These are phyloP conservation scores for Pissodes strobi DNA, from an alignment of 1,140 invertebrate genomes.

Conservation along the genomic window DNA sequence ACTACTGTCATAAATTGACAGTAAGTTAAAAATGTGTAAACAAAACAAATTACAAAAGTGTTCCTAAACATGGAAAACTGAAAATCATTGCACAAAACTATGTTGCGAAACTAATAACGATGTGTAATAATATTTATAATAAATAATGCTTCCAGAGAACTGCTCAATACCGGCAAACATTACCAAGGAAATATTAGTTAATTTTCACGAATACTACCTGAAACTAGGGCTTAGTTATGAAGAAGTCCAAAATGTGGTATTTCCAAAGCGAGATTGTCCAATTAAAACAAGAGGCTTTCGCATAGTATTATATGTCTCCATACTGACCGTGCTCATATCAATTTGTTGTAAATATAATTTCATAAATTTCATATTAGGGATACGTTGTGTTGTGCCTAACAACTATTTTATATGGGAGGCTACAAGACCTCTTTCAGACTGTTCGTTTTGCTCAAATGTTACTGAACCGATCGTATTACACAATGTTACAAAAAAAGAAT, in stretches of 20 bases:
- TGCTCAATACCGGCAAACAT: conserved; percentile 13
- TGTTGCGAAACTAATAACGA: neutral
- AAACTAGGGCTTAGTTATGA: neutral
- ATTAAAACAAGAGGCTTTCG: neutral
- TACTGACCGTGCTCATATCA: conserved; percentile 9
- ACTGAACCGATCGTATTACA: conserved; percentile 62
- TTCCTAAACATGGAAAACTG: neutral
- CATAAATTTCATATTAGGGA: conserved; percentile 49
- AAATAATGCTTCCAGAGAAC: neutral
- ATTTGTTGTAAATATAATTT: conserved; percentile 3
- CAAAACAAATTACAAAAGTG: no score
- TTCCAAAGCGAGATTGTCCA: neutral
- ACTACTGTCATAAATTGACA: no score
- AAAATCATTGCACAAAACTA: neutral
- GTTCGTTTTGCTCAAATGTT: conserved; percentile 68
- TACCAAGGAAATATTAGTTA: neutral
- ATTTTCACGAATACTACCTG: neutral
- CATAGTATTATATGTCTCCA: neutral
- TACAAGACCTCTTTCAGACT: conserved; percentile 79
- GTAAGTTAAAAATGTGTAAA: conserved; percentile 5
- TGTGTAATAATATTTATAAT: no score
- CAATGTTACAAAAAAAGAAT: conserved; percentile 70
- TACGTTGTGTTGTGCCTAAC: conserved; percentile 76
- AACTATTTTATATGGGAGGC: conserved; percentile 86
- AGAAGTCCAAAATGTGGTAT: neutral